phyloP scores from a whole-genome alignment of 2,113 vertebrate species.

The Salvelinus alpinus region DNA sequence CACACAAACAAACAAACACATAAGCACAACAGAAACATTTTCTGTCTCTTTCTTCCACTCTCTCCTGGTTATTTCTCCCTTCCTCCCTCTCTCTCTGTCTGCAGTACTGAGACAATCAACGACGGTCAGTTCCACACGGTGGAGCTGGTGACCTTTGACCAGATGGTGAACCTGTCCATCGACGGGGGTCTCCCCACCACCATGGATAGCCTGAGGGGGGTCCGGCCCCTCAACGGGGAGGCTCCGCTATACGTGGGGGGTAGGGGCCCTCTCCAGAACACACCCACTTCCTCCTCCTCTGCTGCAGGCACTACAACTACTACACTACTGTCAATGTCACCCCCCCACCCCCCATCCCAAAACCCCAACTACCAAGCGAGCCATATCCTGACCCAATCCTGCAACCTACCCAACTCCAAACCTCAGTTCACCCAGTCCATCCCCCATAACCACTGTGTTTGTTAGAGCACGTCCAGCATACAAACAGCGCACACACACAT shows the following conservation, averaged over 20 bases:
- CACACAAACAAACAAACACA: too few relatives aligned
- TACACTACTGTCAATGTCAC: constrained; percentile 72
- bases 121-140: constrained; percentile 98
- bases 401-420: neutral
- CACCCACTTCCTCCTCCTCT: constrained; percentile 73
- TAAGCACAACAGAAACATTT: too few relatives aligned
- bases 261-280: constrained; percentile 80
- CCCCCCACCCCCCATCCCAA: constrained; percentile 46
- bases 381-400: too few relatives aligned
- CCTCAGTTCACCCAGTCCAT: too few relatives aligned
- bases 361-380: constrained; percentile 8
- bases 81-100: neutral
- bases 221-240: constrained; percentile 89
- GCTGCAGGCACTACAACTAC: constrained; percentile 76
- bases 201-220: constrained; percentile 95
- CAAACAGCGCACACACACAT: neutral
- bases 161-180: constrained; percentile 98
- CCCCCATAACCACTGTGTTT: constrained; percentile 60
- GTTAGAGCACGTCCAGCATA: constrained; percentile 30
- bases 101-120: constrained; percentile 93
- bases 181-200: constrained; percentile 95
- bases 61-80: neutral
- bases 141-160: constrained; percentile 96
- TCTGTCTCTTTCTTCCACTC: too few relatives aligned
- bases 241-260: constrained; percentile 97